Conservation (phyloP, 2,797 vertebrate species). For the Chrysocyon brachyurus region DNA sequence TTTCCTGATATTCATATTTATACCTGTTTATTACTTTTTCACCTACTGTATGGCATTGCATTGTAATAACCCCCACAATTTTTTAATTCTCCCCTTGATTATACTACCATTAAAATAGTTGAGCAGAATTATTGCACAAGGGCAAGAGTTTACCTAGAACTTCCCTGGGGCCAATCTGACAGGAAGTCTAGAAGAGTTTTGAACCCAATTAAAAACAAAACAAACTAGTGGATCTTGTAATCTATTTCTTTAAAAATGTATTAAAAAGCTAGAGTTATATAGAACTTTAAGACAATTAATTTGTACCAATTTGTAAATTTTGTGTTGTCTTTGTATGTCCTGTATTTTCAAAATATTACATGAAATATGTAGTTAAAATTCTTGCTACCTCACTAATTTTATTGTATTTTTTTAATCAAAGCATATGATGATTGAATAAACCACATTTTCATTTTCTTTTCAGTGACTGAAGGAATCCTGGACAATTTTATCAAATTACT, state of each 20-base stretch:
- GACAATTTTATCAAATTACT: neutral
- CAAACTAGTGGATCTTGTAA: neutral
- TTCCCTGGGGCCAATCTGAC: neutral
- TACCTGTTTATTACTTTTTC: neutral
- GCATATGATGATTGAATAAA: neutral
- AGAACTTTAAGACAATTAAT: neutral
- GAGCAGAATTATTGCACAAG: neutral
- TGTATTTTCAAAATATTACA: neutral
- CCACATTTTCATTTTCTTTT: slow-evolving; percentile 1
- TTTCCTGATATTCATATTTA: neutral
- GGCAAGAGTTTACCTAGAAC: neutral
- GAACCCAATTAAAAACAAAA: neutral
- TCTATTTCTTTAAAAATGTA: neutral
- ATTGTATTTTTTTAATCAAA: neutral
- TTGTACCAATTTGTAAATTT: neutral
- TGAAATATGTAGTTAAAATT: neutral
- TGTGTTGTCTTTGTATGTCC: neutral
- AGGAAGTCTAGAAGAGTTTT: neutral
- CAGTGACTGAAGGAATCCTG: neutral
- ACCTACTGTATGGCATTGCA: neutral
- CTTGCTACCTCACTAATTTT: neutral
- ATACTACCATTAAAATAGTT: neutral
- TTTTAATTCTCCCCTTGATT: neutral
- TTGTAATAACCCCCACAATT: neutral
- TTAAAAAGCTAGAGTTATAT: neutral